Conservation (phyloP, 2,113 vertebrate species). For the Sander lucioperca region DNA sequence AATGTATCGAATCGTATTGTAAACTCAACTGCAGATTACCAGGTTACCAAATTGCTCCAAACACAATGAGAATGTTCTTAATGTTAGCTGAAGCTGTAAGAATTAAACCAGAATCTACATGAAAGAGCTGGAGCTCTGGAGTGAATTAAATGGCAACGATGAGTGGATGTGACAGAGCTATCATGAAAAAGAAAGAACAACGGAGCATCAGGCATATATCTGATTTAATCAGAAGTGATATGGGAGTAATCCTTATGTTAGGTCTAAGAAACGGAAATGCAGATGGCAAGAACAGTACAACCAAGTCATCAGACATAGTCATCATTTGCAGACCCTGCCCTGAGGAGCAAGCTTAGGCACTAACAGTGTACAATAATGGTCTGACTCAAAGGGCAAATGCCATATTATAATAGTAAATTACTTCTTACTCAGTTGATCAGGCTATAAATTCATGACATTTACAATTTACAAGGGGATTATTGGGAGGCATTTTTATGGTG, state of each 20-base stretch:
- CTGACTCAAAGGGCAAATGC: conserved; percentile 76
- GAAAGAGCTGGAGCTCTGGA: conserved; percentile 31
- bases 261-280: conserved; percentile 49
- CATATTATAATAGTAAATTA: conserved; percentile 63
- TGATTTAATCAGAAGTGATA: conserved; percentile 71
- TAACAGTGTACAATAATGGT: conserved; percentile 48
- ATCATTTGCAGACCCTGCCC: conserved; percentile 46
- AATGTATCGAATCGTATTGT: conserved; percentile 10
- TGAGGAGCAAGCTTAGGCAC: conserved; percentile 47
- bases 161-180: conserved; percentile 64
- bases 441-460: conserved; percentile 66
- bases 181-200: conserved; percentile 51
- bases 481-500: conserved; percentile 22
- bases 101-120: conserved; percentile 42
- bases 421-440: conserved; percentile 59
- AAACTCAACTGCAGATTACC: conserved; percentile 39
- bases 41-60: conserved; percentile 33
- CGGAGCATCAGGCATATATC: conserved; percentile 51
- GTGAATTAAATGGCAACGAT: conserved; percentile 58
- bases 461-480: conserved; percentile 44
- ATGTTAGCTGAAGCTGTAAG: conserved; percentile 41
- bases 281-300: conserved; percentile 55
- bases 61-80: conserved; percentile 21
- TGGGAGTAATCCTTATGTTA: conserved; percentile 49
- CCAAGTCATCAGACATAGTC: conserved; percentile 62